Percentiles rank a stretch among this genome's conserved stretches.
These are phyloP conservation scores for Plecotus auritus DNA, from an alignment of 2,113 vertebrate species.

Conservation along the genomic window DNA sequence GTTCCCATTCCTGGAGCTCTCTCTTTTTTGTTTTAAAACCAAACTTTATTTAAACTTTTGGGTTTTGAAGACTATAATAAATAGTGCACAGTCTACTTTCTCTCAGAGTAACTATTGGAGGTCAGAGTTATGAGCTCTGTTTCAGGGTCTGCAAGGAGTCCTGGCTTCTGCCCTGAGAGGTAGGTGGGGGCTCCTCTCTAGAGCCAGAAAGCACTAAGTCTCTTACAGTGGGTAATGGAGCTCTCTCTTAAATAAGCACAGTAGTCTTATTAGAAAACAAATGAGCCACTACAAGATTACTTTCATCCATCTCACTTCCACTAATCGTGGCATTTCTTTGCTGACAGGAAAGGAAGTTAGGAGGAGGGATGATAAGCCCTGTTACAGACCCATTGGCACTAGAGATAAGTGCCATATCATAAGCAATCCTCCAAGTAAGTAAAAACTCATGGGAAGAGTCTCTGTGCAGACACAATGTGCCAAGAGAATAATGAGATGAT, in stretches of 20 bases:
- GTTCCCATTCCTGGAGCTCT: background rate
- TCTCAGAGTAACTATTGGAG: background rate
- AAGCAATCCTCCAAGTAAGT: background rate
- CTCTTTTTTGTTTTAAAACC: slow-evolving; percentile 48
- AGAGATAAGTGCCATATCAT: background rate
- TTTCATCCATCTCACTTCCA: background rate
- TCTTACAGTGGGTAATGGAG: slow-evolving; percentile 62
- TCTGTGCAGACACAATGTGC: background rate
- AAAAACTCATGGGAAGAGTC: background rate
- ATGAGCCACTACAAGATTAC: background rate
- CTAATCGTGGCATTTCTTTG: background rate
- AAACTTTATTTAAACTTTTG: slow-evolving; percentile 47
- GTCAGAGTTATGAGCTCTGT: slow-evolving; percentile 69
- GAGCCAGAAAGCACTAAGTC: slow-evolving; percentile 77
- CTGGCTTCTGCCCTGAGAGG: slow-evolving; percentile 39
- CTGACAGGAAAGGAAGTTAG: background rate
- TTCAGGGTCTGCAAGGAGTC: slow-evolving; percentile 71
- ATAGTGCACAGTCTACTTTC: background rate
- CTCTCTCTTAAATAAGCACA: background rate
- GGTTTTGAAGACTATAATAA: slow-evolving; percentile 35
- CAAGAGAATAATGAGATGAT: background rate
- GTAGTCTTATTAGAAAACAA: slow-evolving; percentile 5
- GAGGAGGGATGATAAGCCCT: background rate
- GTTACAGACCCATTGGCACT: background rate
- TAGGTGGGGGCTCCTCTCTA: slow-evolving; percentile 56